Base-by-base conservation (phyloP, 2,797 vertebrate species). In the Syngnathus rostellatus region DNA sequence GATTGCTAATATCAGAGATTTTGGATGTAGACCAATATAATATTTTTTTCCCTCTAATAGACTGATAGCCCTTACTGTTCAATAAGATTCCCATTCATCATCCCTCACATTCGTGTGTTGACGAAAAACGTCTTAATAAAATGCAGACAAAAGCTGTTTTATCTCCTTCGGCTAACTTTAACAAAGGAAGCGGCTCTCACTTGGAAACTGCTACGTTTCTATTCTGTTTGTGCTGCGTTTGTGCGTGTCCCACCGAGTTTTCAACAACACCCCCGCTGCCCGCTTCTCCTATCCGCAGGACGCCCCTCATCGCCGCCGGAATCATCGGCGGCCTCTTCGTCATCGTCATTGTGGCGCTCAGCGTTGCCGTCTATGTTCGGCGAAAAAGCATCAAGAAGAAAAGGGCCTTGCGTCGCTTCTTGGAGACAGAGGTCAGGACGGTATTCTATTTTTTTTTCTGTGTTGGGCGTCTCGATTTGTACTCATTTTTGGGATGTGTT, bases 351-450 rank as follows among this genome's bases (percentile, higher is more conserved):
- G 74, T 95, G 87, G 95, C 89, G 7, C 90, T 99, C 72, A 92
- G 94, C 0, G 93, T 97, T 55, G 95, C 96, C 0, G 94, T 99
- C 38, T 98, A 95, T 0, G 89, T 94, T 17, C 92, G 96, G 8
- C 92, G 97, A 43, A 97, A 96, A 62, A 98, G 94, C 88, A 99
- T 99, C 83, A 98, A 95, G 82, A 98, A 98, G 91, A 98, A 99
- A 86, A 92, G 97, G 75, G 97, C 96, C 0, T 69, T 99, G 75
- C 81, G 97, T 1, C 92, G 97, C 57, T 99, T 98, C 83, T 76
- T 99, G 69, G 96, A 99, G 85, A 98, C 96, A 0, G 97, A 99
- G 95, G 97, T 99, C 69, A 92, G 86, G 51, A 48, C 63, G 31
- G 16, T 0, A 14, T 2, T 14, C 19, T 54, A 39, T n/a, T 17